Conservation (phyloP, 2,888 invertebrate genomes). For the Cerceris rybyensis region DNA sequence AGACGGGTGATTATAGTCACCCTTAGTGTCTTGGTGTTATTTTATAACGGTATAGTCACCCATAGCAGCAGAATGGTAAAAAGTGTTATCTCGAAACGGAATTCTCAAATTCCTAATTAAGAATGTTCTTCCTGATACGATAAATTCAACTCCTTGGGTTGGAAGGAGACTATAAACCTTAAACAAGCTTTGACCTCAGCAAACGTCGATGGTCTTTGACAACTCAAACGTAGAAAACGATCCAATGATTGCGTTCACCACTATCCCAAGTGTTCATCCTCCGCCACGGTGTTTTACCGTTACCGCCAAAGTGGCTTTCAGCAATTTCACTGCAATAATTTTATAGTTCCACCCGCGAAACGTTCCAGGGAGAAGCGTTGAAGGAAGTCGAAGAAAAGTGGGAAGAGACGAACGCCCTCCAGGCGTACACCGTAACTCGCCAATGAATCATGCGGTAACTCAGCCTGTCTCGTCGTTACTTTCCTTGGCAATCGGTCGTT, state of each 20-base stretch:
- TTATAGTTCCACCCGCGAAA: slow-evolving; percentile 50
- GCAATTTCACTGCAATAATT: slow-evolving; percentile 56
- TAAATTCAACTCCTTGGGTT: too few species aligned
- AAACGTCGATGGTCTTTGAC: too few species aligned
- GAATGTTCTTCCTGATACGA: too few species aligned
- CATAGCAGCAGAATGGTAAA: too few species aligned
- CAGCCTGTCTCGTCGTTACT: slow-evolving; percentile 67
- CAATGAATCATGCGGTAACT: slow-evolving; percentile 69
- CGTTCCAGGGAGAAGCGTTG: slow-evolving; percentile 18
- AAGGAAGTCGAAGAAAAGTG: slow-evolving; percentile 1
- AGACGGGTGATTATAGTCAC: too few species aligned
- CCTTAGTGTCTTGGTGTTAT: too few species aligned
- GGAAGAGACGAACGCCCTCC: slow-evolving; percentile 15
- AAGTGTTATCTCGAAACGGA: too few species aligned
- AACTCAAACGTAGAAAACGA: too few species aligned
- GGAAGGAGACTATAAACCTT: too few species aligned
- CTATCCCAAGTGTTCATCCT: slow-evolving; percentile 2
- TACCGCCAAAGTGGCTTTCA: slow-evolving; percentile 64
- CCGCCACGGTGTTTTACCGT: slow-evolving; percentile 11
- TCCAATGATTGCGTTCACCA: background rate
- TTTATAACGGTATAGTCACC: too few species aligned
- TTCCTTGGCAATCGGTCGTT: slow-evolving; percentile 52
- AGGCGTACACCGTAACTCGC: slow-evolving; percentile 47
- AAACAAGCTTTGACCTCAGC: too few species aligned
- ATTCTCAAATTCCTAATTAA: too few species aligned